phyloP scores from a whole-genome alignment of 2,888 invertebrate genomes.

The Gari tellinella region DNA sequence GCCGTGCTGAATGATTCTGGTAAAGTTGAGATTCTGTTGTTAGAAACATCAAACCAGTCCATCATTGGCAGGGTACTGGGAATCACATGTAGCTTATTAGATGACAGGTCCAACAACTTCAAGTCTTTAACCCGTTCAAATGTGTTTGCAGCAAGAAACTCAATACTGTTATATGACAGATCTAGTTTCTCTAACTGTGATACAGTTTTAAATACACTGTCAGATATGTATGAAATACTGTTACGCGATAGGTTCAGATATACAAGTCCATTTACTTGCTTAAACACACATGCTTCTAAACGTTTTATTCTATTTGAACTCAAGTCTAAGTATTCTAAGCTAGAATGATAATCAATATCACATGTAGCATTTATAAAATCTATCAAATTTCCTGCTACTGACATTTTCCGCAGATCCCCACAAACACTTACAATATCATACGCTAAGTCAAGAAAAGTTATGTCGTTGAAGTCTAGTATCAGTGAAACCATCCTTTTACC shows the following conservation, averaged over 20 bases:
- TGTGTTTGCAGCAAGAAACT: constrained; percentile 27
- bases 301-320: constrained; percentile 31
- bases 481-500: neutral
- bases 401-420: constrained; percentile 1
- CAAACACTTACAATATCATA: neutral
- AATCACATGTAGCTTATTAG: constrained; percentile 47
- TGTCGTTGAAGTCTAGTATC: constrained; percentile 1
- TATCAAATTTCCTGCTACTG: neutral
- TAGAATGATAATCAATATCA: neutral
- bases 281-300: constrained; percentile 7
- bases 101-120: constrained; percentile 52
- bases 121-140: constrained; percentile 37
- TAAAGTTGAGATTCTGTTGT: constrained; percentile 50
- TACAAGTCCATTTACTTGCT: neutral
- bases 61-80: constrained; percentile 55
- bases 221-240: constrained; percentile 24
- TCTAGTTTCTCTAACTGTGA: constrained; percentile 40
- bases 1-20: constrained; percentile 41
- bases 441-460: neutral
- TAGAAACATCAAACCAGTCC: constrained; percentile 63
- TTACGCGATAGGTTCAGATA: constrained; percentile 53
- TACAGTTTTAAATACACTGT: constrained; percentile 31
- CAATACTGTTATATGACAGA: constrained; percentile 55
- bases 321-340: constrained; percentile 31
- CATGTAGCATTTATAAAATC: neutral